A percentile compares a stretch with the other conserved stretches of the same genome.
Conservation (phyloP, 2,888 invertebrate genomes). For the Hesperia comma region DNA sequence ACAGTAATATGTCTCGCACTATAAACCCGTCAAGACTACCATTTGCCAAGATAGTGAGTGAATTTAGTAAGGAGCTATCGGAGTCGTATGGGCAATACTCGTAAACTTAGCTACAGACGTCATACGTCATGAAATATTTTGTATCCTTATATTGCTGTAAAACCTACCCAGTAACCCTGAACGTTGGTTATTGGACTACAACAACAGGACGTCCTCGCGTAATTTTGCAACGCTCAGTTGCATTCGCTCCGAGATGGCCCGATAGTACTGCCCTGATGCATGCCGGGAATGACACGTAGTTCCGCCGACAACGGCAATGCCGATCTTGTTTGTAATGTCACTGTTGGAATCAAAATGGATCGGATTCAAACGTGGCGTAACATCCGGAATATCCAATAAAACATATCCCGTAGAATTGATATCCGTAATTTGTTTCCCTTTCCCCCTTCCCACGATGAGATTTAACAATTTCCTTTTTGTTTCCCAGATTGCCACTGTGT, state of each 20-base stretch:
- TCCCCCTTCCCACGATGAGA: slow-evolving; percentile 5
- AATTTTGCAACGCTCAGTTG: slow-evolving; percentile 19
- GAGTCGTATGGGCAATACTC: too few species aligned
- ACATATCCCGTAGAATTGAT: slow-evolving; percentile 16
- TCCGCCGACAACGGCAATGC: slow-evolving; percentile 7
- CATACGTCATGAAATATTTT: too few species aligned
- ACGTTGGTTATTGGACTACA: too few species aligned
- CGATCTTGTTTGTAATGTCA: not conserved
- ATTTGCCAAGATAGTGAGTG: too few species aligned
- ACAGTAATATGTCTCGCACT: too few species aligned
- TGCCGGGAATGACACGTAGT: slow-evolving; percentile 24
- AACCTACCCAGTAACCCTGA: too few species aligned
- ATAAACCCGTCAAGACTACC: too few species aligned
- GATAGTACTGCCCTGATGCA: slow-evolving; percentile 42
- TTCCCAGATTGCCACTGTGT: not conserved
- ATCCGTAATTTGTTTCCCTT: slow-evolving; percentile 4
- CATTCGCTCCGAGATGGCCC: slow-evolving; percentile 29
- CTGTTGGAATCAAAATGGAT: not conserved
- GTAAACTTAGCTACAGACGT: too few species aligned
- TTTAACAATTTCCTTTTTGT: not conserved
- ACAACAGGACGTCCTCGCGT: slow-evolving; percentile 13
- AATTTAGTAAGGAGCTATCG: too few species aligned
- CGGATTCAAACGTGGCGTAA: slow-evolving; percentile 12
- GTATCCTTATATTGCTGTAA: too few species aligned
- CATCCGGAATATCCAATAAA: slow-evolving; percentile 24